These are phyloP conservation scores for Achroia grisella DNA, from an alignment of 1,140 invertebrate species.

Conservation along the genomic window DNA sequence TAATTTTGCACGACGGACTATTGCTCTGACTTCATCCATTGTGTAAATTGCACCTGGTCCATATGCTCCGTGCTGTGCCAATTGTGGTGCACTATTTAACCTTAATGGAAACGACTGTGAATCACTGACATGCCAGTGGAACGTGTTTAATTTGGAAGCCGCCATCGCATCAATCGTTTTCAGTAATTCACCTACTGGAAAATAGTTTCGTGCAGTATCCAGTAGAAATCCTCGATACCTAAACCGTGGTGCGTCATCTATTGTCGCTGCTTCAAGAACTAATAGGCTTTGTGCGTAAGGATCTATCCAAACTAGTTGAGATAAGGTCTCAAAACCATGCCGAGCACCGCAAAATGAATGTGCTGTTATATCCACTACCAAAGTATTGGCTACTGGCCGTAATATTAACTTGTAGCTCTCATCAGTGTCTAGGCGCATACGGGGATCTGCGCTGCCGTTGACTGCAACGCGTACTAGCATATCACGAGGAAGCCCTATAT, in stretches of 20 bases:
- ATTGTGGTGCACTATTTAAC: slow-evolving; percentile 79
- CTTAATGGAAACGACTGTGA: slow-evolving; percentile 88
- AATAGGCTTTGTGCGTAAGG: slow-evolving; percentile 76
- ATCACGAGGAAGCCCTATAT: slow-evolving; percentile 41
- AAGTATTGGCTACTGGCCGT: slow-evolving; percentile 62
- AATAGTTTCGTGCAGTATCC: slow-evolving; percentile 85
- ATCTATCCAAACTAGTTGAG: slow-evolving; percentile 86
- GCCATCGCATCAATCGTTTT: slow-evolving; percentile 85
- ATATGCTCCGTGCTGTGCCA: slow-evolving; percentile 85
- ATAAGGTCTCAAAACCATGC: slow-evolving; percentile 86
- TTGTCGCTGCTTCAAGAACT: slow-evolving; percentile 74
- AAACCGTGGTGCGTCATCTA: slow-evolving; percentile 77
- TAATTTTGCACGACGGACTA: slow-evolving; percentile 79
- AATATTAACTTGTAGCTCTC: slow-evolving; percentile 83
- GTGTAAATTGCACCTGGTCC: slow-evolving; percentile 80
- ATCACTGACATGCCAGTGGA: slow-evolving; percentile 91
- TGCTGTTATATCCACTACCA: slow-evolving; percentile 78
- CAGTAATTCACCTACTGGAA: slow-evolving; percentile 80
- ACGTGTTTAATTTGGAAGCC: slow-evolving; percentile 86
- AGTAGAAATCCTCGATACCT: slow-evolving; percentile 82
- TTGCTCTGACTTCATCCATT: slow-evolving; percentile 77
- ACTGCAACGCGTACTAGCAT: slow-evolving; percentile 73
- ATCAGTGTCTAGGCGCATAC: slow-evolving; percentile 79
- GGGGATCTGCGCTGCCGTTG: slow-evolving; percentile 66
- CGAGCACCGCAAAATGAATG: slow-evolving; percentile 84